phyloP scores from a whole-genome alignment of 2,797 vertebrate species.

The Phoeniculus purpureus region DNA sequence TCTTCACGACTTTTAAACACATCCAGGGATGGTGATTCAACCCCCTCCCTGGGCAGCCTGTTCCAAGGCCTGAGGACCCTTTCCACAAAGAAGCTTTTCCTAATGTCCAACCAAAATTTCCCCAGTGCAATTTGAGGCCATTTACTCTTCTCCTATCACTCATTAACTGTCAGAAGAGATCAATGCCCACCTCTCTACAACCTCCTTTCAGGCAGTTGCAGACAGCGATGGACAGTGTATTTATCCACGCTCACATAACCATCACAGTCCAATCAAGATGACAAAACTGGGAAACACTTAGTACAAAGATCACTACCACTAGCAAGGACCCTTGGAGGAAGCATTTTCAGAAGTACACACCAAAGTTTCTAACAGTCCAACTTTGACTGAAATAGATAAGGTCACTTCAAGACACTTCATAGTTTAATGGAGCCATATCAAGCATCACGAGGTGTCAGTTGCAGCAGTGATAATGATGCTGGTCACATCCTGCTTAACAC shows the following conservation, averaged over 20 bases:
- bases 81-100: too few relatives aligned
- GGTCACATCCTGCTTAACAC: background rate
- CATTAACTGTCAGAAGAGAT: too few relatives aligned
- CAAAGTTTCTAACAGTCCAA: background rate
- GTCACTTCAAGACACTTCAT: background rate
- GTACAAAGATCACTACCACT: background rate
- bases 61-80: too few relatives aligned
- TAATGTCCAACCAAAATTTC: too few relatives aligned
- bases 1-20: too few relatives aligned
- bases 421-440: background rate
- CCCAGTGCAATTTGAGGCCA: too few relatives aligned
- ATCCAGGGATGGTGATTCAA: too few relatives aligned
- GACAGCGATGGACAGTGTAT: background rate
- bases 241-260: background rate
- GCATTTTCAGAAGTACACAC: background rate
- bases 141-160: too few relatives aligned
- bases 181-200: background rate
- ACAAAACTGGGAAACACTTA: background rate
- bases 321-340: background rate
- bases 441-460: background rate
- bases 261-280: background rate
- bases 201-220: too few relatives aligned
- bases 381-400: background rate
- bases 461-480: background rate
- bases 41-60: too few relatives aligned